Evolutionary conservation across 2,888 invertebrate species (phyloP).

Genomic region (Chironomus riparius): DNA sequence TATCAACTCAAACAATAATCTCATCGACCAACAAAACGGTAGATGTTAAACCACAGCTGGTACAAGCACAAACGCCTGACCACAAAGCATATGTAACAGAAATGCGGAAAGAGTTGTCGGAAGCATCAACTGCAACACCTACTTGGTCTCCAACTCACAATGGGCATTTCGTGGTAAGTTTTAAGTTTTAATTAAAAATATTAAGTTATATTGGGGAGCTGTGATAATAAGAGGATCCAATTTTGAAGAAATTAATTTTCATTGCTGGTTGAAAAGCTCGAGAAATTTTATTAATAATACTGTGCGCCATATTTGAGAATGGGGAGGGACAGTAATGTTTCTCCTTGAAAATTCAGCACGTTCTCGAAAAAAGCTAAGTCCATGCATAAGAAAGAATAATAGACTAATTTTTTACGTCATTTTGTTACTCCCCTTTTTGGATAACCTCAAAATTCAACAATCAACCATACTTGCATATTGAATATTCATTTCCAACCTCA

Average conservation of each 20-base stretch:
- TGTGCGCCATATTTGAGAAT: neutral
- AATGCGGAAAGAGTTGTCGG: slow-evolving; percentile 15
- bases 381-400: neutral
- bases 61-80: slow-evolving; percentile 28
- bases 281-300: no score
- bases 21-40: neutral
- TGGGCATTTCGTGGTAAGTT: slow-evolving; percentile 12
- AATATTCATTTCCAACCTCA: no score
- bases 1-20: slow-evolving; percentile 33
- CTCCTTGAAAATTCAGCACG: no score
- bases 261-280: no score
- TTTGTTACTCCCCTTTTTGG: no score
- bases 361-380: no score
- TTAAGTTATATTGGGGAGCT: no score
- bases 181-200: neutral
- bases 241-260: neutral
- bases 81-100: slow-evolving; percentile 20
- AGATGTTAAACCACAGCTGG: slow-evolving; percentile 30
- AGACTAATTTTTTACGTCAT: neutral
- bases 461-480: no score
- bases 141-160: slow-evolving; percentile 15
- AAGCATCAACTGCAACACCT: slow-evolving; percentile 11
- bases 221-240: neutral
- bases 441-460: no score
- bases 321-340: no score